Evolutionary conservation across 1,140 invertebrate species (phyloP), one percentile per base, ranked within the genome.

Genomic region (Drosophila ohnishii): DNA sequence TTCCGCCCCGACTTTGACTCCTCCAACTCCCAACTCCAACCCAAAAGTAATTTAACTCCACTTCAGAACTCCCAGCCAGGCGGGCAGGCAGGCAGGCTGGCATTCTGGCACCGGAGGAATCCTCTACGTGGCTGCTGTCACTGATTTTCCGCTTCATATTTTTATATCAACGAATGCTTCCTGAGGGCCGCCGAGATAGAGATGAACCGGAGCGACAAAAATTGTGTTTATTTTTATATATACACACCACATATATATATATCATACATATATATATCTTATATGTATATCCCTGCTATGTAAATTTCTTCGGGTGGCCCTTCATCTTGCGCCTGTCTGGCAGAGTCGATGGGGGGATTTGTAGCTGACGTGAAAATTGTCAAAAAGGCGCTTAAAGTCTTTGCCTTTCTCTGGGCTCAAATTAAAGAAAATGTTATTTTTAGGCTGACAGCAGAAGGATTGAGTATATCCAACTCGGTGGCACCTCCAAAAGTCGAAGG

Each of bases 71-170:
- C 72, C 66, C 62, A 65, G 32, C 39, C 42, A 34, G 45, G 14
- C 9, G 19, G 40, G 3, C 42, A 6, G 42, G 42, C 25, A 50
- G 47, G 25, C 47, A 16, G 47, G 25, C 25, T 28, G 25, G 14
- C 47, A 47, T 25, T n/a, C 28, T 32, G 58, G 63, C 50, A 65
- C 76, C 74, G 64, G 58, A 75, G 73, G 72, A 72, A 59, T 87
- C 61, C 83, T 79, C 53, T 42, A 57, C 44, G 45, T 69, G 62
- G 80, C 66, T 78, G 70, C 83, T 86, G 83, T 86, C 83, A 86
- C 83, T 87, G 83, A 86, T 86, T 86, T 86, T 86, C 83, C 83
- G 83, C 83, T 82, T 86, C 83, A 86, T 82, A 87, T 86, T 86
- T 86, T 67, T 72, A 81, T 77, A 81, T 73, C 59, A 65, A 80